These are phyloP conservation scores for Scatophagus argus DNA, from an alignment of 2,113 vertebrate genomes.

Conservation along the genomic window DNA sequence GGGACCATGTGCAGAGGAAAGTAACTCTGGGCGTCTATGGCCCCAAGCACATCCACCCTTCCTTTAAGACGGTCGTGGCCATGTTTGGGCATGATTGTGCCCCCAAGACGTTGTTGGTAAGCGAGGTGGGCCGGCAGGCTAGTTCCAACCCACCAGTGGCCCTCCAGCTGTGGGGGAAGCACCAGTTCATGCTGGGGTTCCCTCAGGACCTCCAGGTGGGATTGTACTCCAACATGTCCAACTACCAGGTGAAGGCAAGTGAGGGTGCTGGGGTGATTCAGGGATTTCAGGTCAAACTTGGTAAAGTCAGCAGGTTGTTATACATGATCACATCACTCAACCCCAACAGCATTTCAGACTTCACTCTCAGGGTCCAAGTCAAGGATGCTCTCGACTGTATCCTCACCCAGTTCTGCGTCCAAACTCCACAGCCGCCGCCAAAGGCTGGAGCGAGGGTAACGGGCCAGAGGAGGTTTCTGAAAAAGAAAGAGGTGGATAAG, in stretches of 20 bases:
- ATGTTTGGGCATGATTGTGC: conserved; percentile 96
- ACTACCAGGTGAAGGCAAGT: conserved; percentile 88
- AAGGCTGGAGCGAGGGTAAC: conserved; percentile 84
- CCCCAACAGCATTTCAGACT: conserved; percentile 89
- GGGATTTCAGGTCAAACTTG: conserved; percentile 94
- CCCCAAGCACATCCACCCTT: conserved; percentile 96
- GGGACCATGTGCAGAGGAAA: conserved; percentile 93
- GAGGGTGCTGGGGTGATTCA: conserved; percentile 88
- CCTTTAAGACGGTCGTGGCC: conserved; percentile 95
- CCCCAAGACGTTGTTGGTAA: conserved; percentile 93
- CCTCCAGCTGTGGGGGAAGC: conserved; percentile 96
- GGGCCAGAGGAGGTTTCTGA: conserved; percentile 92
- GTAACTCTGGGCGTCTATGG: conserved; percentile 93
- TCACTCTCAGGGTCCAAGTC: conserved; percentile 94
- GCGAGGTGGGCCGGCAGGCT: conserved; percentile 86
- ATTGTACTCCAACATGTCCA: conserved; percentile 95
- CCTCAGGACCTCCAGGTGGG: conserved; percentile 94
- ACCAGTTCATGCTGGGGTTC: conserved; percentile 89
- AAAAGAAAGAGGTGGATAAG: conserved; percentile 96
- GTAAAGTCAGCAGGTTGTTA: conserved; percentile 92
- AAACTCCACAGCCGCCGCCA: conserved; percentile 91
- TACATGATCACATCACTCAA: conserved; percentile 89
- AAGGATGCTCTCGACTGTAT: conserved; percentile 92
- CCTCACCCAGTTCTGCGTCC: conserved; percentile 95
- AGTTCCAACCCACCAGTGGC: conserved; percentile 86